phyloP scores from a whole-genome alignment of 2,888 invertebrate genomes.

The Agrochola macilenta region DNA sequence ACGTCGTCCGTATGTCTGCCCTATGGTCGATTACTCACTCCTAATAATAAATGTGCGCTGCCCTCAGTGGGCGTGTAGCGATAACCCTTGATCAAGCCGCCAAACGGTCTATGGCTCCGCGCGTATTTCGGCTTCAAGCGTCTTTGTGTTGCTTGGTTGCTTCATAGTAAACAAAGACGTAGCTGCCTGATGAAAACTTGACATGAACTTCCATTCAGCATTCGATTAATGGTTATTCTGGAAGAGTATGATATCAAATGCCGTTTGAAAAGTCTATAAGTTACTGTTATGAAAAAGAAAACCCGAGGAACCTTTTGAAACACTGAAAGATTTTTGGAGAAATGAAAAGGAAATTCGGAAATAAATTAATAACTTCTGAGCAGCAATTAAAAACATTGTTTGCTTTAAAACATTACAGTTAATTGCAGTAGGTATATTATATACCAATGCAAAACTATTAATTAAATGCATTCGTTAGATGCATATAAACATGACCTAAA shows the following conservation, averaged over 20 bases:
- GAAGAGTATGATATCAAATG: not conserved
- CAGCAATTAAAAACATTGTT: not conserved
- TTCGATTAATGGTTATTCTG: not conserved
- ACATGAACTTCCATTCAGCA: not conserved
- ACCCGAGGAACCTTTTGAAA: not conserved
- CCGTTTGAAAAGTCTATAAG: not conserved
- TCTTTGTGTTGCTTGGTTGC: conserved; percentile 49
- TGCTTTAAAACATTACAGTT: not conserved
- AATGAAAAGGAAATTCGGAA: not conserved
- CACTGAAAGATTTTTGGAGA: no score
- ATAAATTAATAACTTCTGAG: no score
- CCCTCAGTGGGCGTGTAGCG: conserved; percentile 74
- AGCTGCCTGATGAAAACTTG: conserved; percentile 8
- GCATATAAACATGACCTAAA: conserved; percentile 16
- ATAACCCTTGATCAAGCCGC: conserved; percentile 85
- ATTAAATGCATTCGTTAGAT: not conserved
- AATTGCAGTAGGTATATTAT: not conserved
- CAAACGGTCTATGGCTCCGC: conserved; percentile 78
- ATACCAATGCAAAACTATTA: not conserved
- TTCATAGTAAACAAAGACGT: conserved; percentile 59
- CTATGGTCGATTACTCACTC: conserved; percentile 72
- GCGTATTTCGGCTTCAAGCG: conserved; percentile 59
- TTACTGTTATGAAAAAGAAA: not conserved
- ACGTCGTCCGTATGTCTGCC: conserved; percentile 74
- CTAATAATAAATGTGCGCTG: conserved; percentile 72